Percentiles rank a stretch among this genome's conserved stretches.
Conservation (phyloP, 2,113 vertebrate species). For the Lophotis ruficrista region DNA sequence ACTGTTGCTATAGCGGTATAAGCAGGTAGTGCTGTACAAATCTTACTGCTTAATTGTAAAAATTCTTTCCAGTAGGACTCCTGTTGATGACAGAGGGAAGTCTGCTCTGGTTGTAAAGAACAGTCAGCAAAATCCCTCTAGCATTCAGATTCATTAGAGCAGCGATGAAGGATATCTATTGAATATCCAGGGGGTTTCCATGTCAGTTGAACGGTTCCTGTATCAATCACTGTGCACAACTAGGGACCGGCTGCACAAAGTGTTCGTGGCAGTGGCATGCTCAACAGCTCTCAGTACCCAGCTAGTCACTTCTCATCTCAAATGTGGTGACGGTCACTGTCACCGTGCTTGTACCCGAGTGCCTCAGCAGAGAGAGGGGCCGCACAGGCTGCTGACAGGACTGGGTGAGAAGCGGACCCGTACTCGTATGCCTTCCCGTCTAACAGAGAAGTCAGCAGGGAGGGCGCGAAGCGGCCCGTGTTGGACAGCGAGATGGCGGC, state of each 20-base stretch:
- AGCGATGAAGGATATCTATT: not conserved
- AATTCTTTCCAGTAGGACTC: not conserved
- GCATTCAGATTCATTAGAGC: not conserved
- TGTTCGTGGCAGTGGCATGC: not conserved
- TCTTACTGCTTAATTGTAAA: not conserved
- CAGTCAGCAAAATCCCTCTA: not conserved
- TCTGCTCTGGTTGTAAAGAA: not conserved
- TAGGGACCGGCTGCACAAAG: too few species aligned
- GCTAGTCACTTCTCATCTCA: not conserved
- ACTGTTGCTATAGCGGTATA: not conserved
- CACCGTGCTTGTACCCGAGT: not conserved
- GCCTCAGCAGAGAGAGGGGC: not conserved
- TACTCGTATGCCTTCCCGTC: not conserved
- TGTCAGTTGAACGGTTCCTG: not conserved
- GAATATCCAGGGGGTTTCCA: not conserved
- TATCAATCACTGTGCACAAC: not conserved
- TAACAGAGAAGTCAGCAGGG: not conserved
- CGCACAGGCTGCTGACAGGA: not conserved
- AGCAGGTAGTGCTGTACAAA: not conserved
- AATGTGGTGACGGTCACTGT: not conserved
- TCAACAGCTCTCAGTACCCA: not conserved
- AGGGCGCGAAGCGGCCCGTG: accelerated
- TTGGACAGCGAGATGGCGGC: not conserved
- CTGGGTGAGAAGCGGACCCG: not conserved
- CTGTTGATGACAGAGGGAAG: not conserved